Conservation (phyloP, 2,797 vertebrate genomes). For the Perodicticus potto region DNA sequence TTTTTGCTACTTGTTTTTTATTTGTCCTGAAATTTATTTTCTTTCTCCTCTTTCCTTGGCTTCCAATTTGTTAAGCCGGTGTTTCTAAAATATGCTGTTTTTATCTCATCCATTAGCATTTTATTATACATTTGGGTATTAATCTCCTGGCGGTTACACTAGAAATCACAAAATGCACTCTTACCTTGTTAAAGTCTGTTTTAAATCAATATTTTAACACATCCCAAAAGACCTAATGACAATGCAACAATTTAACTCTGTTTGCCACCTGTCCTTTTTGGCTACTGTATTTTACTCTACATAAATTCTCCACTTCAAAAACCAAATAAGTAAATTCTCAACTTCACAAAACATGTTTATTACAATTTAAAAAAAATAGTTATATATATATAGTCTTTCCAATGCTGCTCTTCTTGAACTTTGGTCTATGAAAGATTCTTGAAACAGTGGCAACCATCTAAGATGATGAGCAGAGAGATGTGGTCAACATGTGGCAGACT, state of each 20-base stretch:
- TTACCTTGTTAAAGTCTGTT: not conserved
- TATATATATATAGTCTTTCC: not conserved
- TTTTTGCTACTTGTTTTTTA: not conserved
- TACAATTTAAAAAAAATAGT: not conserved
- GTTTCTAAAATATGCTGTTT: not conserved
- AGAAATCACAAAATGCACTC: not conserved
- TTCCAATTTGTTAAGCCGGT: not conserved
- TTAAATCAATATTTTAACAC: not conserved
- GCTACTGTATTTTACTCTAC: not conserved
- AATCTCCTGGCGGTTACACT: not conserved
- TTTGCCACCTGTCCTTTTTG: not conserved
- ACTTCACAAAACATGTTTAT: not conserved
- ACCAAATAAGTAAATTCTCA: not conserved
- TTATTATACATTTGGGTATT: not conserved
- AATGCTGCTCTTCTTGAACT: not conserved
- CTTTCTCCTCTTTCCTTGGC: not conserved
- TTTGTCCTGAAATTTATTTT: not conserved
- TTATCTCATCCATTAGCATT: not conserved
- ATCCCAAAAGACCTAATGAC: not conserved
- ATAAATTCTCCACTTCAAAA: not conserved
- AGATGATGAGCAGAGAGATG: not conserved
- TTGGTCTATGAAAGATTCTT: too few species aligned
- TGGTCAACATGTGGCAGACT: not conserved
- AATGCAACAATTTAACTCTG: not conserved
- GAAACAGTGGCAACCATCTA: not conserved